phyloP scores from a whole-genome alignment of 1,140 invertebrate species.

The Notospermus geniculatus region DNA sequence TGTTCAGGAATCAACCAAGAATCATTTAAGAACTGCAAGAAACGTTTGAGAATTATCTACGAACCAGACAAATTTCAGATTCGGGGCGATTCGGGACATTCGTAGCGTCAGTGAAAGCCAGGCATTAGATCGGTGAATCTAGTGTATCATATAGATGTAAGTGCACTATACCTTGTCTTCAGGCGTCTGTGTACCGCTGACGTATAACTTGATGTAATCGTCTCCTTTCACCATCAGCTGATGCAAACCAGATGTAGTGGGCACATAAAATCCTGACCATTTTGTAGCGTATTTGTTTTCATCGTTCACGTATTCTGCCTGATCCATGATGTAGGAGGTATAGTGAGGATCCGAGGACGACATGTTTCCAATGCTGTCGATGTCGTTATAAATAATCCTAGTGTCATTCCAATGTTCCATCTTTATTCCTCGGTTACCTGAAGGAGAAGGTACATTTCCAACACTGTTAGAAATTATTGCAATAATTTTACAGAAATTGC shows the following conservation, averaged over 20 bases:
- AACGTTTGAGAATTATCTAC: too few species aligned
- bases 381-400: neutral
- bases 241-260: constrained; percentile 18
- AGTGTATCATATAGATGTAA: too few species aligned
- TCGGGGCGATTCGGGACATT: too few species aligned
- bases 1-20: too few species aligned
- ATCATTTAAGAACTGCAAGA: too few species aligned
- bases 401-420: constrained; percentile 18
- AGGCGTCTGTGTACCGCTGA: constrained; percentile 19
- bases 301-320: neutral
- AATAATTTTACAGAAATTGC: too few species aligned
- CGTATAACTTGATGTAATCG: constrained; percentile 16
- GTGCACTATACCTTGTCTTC: constrained; percentile 23
- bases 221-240: constrained; percentile 20
- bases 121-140: too few species aligned
- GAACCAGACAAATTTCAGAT: too few species aligned
- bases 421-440: neutral
- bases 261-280: constrained; percentile 16
- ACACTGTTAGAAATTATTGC: neutral
- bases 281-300: constrained; percentile 12
- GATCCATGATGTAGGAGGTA: constrained; percentile 10
- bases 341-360: constrained; percentile 12
- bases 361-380: constrained; percentile 13
- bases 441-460: too few species aligned
- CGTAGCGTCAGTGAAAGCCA: too few species aligned